phyloP scores from a whole-genome alignment of 2,888 invertebrate genomes.

The Theristus sp. region DNA sequence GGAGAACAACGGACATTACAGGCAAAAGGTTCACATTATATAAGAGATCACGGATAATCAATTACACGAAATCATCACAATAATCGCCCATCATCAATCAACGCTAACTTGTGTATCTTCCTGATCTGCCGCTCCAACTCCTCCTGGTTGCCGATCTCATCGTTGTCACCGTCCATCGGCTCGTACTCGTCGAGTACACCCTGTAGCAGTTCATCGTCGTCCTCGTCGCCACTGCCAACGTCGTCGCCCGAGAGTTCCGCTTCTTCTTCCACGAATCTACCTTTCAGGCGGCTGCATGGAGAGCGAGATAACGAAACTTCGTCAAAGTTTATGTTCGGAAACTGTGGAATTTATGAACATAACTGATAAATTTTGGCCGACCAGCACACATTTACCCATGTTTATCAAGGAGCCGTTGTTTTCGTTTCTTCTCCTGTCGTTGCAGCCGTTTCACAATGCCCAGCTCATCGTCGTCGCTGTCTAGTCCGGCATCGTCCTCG shows the following conservation, averaged over 20 bases:
- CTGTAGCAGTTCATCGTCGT: slow-evolving; percentile 15
- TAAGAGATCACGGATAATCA: too few species aligned
- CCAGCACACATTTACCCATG: not conserved
- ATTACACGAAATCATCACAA: too few species aligned
- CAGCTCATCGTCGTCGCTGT: not conserved
- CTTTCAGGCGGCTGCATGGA: slow-evolving; percentile 19
- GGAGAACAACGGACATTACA: too few species aligned
- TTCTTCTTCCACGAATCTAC: slow-evolving; percentile 65
- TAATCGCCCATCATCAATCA: not conserved
- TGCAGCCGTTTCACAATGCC: not conserved
- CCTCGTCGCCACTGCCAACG: slow-evolving; percentile 60
- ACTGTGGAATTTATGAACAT: too few species aligned
- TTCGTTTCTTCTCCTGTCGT: not conserved
- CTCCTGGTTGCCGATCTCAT: slow-evolving; percentile 53
- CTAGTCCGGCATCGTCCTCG: too few species aligned
- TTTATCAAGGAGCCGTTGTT: not conserved
- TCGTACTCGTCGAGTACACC: slow-evolving; percentile 34
- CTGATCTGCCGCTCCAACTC: slow-evolving; percentile 61
- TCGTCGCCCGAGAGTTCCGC: slow-evolving; percentile 79
- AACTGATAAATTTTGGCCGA: not conserved
- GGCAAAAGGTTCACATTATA: too few species aligned
- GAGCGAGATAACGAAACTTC: too few species aligned
- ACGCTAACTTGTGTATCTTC: slow-evolving; percentile 57
- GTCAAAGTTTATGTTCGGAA: too few species aligned
- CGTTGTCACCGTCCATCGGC: slow-evolving; percentile 61